These are phyloP conservation scores for Poicephalus meyeri DNA, from an alignment of 2,113 vertebrate genomes.

Conservation along the genomic window DNA sequence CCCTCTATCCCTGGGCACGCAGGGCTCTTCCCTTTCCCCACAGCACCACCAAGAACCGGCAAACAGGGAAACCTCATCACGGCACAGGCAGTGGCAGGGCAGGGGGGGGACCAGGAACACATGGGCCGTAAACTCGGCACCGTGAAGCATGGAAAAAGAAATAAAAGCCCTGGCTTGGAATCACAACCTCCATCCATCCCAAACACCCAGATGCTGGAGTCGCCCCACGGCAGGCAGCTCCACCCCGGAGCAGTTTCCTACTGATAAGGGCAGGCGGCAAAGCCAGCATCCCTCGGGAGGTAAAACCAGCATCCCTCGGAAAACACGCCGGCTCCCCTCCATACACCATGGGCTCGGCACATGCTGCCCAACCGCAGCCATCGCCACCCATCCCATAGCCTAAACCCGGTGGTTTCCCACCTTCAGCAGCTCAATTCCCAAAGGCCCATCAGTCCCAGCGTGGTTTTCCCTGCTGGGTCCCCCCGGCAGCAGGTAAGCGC, in stretches of 20 bases:
- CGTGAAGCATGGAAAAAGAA: neutral
- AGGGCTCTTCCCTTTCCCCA: neutral
- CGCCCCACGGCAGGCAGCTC: neutral
- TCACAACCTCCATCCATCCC: neutral
- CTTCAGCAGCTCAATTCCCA: neutral
- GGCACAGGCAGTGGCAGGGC: neutral
- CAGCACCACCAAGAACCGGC: neutral
- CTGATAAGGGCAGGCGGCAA: conserved; percentile 49
- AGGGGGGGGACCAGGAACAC: neutral
- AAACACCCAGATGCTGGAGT: conserved; percentile 35
- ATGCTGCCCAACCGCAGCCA: neutral
- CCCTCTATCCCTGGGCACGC: neutral
- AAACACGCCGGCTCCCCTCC: neutral
- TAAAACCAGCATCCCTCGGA: neutral
- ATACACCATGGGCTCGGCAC: neutral
- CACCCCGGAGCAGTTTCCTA: conserved; percentile 54
- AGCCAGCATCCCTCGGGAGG: neutral
- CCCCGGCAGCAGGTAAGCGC: neutral
- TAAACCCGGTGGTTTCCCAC: fast-evolving
- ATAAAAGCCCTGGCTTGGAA: conserved; percentile 1
- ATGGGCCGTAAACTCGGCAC: neutral
- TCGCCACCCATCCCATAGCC: neutral
- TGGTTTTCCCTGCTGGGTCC: fast-evolving
- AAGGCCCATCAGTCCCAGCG: fast-evolving
- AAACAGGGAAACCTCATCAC: neutral